Evolutionary conservation across 2,113 vertebrate species (phyloP), one percentile per base, ranked within the genome.

Genomic region (Corynorhinus townsendii): DNA sequence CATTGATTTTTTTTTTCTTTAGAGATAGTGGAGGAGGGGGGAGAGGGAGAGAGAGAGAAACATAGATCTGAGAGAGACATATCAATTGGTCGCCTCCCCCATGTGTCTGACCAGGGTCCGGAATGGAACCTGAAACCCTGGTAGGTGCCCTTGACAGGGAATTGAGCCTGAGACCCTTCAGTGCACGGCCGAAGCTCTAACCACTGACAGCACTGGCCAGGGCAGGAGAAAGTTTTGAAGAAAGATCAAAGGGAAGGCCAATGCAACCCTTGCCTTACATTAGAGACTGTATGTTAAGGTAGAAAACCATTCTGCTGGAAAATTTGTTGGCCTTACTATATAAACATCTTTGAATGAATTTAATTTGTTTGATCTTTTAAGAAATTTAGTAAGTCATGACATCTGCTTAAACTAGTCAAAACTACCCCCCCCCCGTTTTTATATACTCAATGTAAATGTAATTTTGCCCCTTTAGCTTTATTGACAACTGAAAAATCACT

Each of bases 401-500:
- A 69, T 35, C 2, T 15, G 86, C 84, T 93, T 89, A 86, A 85
- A 49, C 43, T 49, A 73, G 19, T 86, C 52, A 82, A 66, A 83
- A 38, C n/a, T 19, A 10, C 30, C 56, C 33, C 43, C 26, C 26
- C 20, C 35, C 15, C 14, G 14, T 81, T 76, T 89, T 86, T 69
- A 40, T 76, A 24, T 80, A 80, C 35, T 11, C 54, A 59, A 2
- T 75, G 38, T 88, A 83, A 88, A 82, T 83, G 45, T 85, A 66
- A 68, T 73, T 96, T 83, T 83, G 52, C 90, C 91, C 33, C 86
- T 80, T 66, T 49, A 85, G 28, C 54, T 92, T 84, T 90, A 28
- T 93, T 88, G 77, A 88, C 47, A 91, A 86, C 49, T 84, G 49
- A 76, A 87, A 88, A 95, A 88, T 90, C 68, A 90, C 47, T 87